Base-by-base conservation (phyloP, 2,113 vertebrate genomes). In the Austrofundulus limnaeus region DNA sequence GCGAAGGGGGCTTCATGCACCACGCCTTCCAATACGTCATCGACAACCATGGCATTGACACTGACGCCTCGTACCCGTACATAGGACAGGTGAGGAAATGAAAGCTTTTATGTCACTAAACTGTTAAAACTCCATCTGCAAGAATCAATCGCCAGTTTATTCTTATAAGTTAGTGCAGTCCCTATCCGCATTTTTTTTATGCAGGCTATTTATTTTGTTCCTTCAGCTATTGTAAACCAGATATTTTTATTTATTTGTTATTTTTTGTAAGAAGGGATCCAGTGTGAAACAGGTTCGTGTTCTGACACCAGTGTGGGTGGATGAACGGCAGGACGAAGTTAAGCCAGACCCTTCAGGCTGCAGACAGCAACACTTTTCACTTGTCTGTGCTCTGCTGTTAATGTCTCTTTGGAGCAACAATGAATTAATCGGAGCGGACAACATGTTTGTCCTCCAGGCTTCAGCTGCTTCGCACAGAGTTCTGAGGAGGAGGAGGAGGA, bases 41-140 rank as follows among this genome's bases (percentile, higher is more conserved):
- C 5, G 84, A 89, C 31, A 93, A 93, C 76, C 55, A 80, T 0
- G 93, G 93, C 61, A 92, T 94, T n/a, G 91, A 93, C 70, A 88
- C 91, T 0, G 92, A 94, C 0, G 23, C 43, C 0, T 67, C 72
- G 0, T 94, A 94, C 73, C 92, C 91, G 0, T 94, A 93, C 63
- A 60, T 0, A 2, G 92, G 46, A 55, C 1, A 0, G 25, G 80
- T 87, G 51, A 84, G 78, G 55, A 9, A 16, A 10, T 16, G 4
- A 38, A 51, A 20, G 9, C 43, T 25, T 4, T 8, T 2, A 24
- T 48, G 10, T 5, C 5, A n/a, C 28, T 11, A 34, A 15, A 53
- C n/a, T n/a, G 7, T 0, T 12, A n/a, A 34, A 53, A 13, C 15
- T n/a, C 16, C 24, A n/a, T 6, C 25, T 28, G 25, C 25, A 28